phyloP scores from a whole-genome alignment of 2,797 vertebrate species.

The Clamator glandarius region DNA sequence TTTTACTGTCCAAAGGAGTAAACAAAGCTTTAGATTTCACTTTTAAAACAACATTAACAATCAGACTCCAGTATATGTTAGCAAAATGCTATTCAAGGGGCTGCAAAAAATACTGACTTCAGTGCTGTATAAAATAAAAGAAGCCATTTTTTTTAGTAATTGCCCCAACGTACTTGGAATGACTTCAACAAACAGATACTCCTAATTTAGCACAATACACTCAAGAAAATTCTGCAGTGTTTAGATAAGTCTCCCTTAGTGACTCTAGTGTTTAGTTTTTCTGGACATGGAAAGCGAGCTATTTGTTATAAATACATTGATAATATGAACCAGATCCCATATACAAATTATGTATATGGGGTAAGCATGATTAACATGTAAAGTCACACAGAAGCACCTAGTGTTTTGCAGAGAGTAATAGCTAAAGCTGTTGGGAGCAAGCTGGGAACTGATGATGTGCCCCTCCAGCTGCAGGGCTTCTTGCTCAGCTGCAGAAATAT shows the following conservation, averaged over 20 bases:
- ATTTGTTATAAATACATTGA: background rate
- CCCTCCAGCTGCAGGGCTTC: background rate
- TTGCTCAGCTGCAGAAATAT: background rate
- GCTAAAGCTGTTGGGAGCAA: background rate
- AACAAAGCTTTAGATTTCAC: background rate
- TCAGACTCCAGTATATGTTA: background rate
- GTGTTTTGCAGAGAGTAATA: background rate
- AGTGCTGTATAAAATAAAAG: background rate
- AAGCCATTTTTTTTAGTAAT: background rate
- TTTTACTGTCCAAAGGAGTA: background rate
- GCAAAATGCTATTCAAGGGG: background rate
- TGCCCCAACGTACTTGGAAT: background rate
- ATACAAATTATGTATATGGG: background rate
- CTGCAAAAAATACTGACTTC: background rate
- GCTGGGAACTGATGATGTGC: background rate
- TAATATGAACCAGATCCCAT: background rate
- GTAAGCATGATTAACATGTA: background rate
- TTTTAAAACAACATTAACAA: background rate
- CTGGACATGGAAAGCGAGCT: background rate
- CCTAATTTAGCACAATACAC: background rate
- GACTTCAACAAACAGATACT: background rate
- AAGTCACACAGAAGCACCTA: background rate
- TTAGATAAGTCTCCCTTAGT: background rate
- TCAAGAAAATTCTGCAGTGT: background rate
- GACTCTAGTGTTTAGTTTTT: background rate